Conservation (phyloP, 2,888 invertebrate species). For the Eumerus sabulonum region DNA sequence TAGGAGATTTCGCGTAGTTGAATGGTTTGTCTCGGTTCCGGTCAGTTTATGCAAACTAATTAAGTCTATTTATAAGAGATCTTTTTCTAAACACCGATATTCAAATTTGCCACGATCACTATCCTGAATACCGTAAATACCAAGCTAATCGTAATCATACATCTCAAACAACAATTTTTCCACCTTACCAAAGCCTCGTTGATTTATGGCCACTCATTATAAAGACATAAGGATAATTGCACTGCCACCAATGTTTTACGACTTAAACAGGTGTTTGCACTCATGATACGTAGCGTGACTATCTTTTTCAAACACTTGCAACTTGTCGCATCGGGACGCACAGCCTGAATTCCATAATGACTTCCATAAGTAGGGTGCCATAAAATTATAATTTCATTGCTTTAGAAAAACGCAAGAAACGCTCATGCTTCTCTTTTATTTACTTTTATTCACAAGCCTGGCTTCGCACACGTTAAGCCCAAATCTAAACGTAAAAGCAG, state of each 20-base stretch:
- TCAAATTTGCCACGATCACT: no score
- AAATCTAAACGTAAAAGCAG: neutral
- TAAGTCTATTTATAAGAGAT: no score
- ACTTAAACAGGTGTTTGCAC: constrained; percentile 31
- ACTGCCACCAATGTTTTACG: constrained; percentile 15
- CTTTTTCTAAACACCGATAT: no score
- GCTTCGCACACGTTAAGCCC: constrained; percentile 25
- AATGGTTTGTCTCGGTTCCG: no score
- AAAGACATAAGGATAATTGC: constrained; percentile 49
- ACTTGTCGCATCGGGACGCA: neutral
- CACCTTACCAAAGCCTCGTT: no score
- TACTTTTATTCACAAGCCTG: neutral
- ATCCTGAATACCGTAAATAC: no score
- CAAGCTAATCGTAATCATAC: no score
- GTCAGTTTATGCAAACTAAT: no score
- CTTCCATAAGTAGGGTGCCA: constrained; percentile 29
- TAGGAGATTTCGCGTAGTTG: no score
- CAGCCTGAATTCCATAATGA: neutral
- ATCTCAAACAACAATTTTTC: no score
- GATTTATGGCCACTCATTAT: constrained; percentile 39
- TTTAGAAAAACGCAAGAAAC: neutral
- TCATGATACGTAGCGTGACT: no score
- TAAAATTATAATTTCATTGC: constrained; percentile 24
- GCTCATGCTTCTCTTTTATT: neutral
- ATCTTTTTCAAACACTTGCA: neutral